These are phyloP conservation scores for Ammospiza caudacuta DNA, from an alignment of 2,113 vertebrate species.

Conservation along the genomic window DNA sequence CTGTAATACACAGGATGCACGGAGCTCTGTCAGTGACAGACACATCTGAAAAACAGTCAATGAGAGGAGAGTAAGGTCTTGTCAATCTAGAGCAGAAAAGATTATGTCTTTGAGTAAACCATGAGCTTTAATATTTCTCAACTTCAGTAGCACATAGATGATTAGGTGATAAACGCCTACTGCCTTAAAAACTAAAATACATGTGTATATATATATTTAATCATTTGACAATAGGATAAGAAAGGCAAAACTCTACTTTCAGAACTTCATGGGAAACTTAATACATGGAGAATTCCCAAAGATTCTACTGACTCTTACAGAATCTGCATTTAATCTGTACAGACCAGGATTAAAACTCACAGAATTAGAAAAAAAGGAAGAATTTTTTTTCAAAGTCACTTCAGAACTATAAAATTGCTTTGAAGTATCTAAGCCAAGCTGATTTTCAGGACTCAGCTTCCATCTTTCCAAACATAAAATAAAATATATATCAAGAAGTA, in stretches of 20 bases:
- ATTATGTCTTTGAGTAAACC: not conserved
- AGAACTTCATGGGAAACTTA: slow-evolving; percentile 18
- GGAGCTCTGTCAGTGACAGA: slow-evolving; percentile 9
- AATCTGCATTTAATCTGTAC: not conserved
- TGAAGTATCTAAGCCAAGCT: not conserved
- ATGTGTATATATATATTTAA: not conserved
- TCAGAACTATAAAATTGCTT: not conserved
- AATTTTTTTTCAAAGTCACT: not conserved
- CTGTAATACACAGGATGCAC: slow-evolving; percentile 1
- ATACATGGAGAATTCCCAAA: not conserved
- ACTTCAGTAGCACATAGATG: not conserved
- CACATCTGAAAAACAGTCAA: not conserved
- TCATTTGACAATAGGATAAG: slow-evolving; percentile 1
- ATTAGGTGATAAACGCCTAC: not conserved
- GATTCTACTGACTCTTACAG: not conserved
- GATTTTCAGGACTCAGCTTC: not conserved
- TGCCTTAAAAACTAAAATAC: not conserved
- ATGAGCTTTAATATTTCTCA: not conserved
- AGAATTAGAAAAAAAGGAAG: not conserved
- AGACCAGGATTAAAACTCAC: not conserved
- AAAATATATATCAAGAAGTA: not conserved
- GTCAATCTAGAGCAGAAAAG: slow-evolving; percentile 3
- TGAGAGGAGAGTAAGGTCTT: not conserved
- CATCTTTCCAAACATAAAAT: not conserved
- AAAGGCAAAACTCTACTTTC: slow-evolving; percentile 1